phyloP scores from a whole-genome alignment of 2,113 vertebrate species.

The Petrocephalus zakoni region DNA sequence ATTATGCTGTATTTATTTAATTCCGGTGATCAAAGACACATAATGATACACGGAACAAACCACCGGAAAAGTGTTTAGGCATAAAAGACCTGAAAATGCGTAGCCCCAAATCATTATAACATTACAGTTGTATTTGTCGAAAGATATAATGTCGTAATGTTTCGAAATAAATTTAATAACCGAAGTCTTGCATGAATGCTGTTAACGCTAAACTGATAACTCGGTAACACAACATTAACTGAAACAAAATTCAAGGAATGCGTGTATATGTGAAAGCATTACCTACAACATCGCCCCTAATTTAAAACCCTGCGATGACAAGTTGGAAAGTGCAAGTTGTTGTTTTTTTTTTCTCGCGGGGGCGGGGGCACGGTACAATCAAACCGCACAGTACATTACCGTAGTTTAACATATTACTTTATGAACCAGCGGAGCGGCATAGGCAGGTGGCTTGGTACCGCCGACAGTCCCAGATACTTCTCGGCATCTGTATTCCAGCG shows the following conservation, averaged over 20 bases:
- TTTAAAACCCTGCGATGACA: not conserved
- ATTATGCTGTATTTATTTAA: not conserved
- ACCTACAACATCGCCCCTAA: not conserved
- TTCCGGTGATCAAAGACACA: not conserved
- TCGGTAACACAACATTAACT: not conserved
- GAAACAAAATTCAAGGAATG: not conserved
- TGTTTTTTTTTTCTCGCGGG: not conserved
- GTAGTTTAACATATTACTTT: not conserved
- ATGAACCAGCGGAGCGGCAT: not conserved
- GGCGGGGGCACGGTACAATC: not conserved
- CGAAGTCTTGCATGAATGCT: not conserved
- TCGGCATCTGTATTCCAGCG: not conserved
- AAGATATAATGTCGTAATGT: not conserved
- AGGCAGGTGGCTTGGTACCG: slow-evolving; percentile 6
- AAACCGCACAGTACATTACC: not conserved
- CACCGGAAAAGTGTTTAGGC: not conserved
- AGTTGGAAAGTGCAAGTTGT: not conserved
- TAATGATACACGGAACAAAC: not conserved
- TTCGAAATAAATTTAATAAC: not conserved
- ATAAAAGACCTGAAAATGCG: not conserved
- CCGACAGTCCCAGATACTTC: not conserved
- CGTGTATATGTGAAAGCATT: not conserved
- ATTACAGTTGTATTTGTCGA: not conserved
- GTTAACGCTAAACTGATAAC: not conserved
- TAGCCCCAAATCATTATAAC: not conserved